Base-by-base conservation (phyloP, 2,797 vertebrate species). In the Eulemur albifrons region DNA sequence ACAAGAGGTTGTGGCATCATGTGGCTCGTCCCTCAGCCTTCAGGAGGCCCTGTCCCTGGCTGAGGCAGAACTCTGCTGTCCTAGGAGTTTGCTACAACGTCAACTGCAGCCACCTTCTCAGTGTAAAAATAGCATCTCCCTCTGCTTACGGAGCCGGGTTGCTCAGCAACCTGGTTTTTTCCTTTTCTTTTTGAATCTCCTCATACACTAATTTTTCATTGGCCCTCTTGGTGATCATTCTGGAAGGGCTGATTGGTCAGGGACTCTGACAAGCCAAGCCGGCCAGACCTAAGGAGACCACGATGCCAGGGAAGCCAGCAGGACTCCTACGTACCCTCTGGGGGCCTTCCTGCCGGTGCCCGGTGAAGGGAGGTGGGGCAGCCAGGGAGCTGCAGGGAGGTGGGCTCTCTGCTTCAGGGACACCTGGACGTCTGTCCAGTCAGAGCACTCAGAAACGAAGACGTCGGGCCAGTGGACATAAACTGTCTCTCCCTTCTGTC, bases 121-220 rank as follows among this genome's bases (percentile, higher is more conserved):
- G 67, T 94, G 88, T 97, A 98, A 98, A 98, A 98, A 98, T 98
- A 98, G 97, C 97, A 95, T 80, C 89, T 83, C 97, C 97, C 88
- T 91, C 93, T 95, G 97, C 97, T 98, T 82, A 97, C 79, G 81
- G 97, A 98, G 97, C n/a, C 0, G 8, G 97, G 98, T 98, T 98
- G 98, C 98, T 97, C 95, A 95, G 98, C 98, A 98, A 98, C 98
- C 94, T 96, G 92, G 25, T 45, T 52, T 86, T 50, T 45, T 30
- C 63, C 35, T 38, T 35, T 93, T 83, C 35, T 7, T 48, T 57
- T 20, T 85, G 61, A 94, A 96, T 96, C 97, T 97, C 97, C 73
- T 90, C 18, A 61, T 95, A 97, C 93, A 89, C 88, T 96, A 72
- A 52, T 96, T 96, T 96, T 90, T 97, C 97, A 97, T 54, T 97